These are phyloP conservation scores for Drepanosiphum platanoidis DNA, from an alignment of 2,888 invertebrate genomes.

Conservation along the genomic window DNA sequence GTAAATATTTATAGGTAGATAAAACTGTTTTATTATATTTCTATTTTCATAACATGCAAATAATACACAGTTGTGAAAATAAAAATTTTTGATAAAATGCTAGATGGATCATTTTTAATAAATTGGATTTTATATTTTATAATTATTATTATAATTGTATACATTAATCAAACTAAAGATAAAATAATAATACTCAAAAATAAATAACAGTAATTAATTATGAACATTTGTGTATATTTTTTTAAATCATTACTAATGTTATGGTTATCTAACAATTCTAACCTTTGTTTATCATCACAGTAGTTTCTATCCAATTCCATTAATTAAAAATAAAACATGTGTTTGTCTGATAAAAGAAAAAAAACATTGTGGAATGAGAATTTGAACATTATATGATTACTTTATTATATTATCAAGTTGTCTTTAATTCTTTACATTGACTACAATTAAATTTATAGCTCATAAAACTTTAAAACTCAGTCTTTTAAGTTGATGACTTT, in stretches of 20 bases:
- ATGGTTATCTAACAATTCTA: slow-evolving; percentile 49
- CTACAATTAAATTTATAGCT: not conserved
- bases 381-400: slow-evolving; percentile 4
- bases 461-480: not conserved
- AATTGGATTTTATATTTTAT: not conserved
- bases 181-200: not conserved
- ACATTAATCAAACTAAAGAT: not conserved
- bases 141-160: not conserved
- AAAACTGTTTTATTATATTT: not conserved
- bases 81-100: too few relatives aligned
- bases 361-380: slow-evolving; percentile 11
- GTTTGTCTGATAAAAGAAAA: slow-evolving; percentile 48
- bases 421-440: slow-evolving; percentile 3
- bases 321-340: slow-evolving; percentile 56
- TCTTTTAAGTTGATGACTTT: slow-evolving; percentile 5
- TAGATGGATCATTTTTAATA: not conserved
- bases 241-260: not conserved
- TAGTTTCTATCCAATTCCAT: not conserved
- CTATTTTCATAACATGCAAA: too few relatives aligned
- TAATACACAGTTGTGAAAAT: too few relatives aligned
- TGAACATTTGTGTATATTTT: not conserved
- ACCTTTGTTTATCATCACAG: slow-evolving; percentile 42
- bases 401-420: slow-evolving; percentile 9
- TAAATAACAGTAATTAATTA: slow-evolving; percentile 2
- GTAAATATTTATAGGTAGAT: too few relatives aligned